phyloP scores from a whole-genome alignment of 2,797 vertebrate genomes.

The Coluber constrictor region DNA sequence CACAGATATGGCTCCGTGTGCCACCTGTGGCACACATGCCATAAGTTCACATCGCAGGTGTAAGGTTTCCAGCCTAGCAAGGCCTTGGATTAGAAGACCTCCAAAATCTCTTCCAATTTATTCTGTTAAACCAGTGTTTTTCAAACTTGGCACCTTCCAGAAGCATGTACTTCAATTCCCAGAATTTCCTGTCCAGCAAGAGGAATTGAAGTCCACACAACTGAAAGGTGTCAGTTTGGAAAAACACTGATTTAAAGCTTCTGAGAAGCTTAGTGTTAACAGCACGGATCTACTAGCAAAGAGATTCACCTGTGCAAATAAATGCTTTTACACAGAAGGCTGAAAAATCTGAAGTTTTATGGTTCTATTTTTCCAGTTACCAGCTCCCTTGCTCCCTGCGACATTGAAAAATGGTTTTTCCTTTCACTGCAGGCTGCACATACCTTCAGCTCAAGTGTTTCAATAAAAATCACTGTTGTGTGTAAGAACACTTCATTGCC shows the following conservation, averaged over 20 bases:
- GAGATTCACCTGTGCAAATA: neutral
- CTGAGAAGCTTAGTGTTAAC: neutral
- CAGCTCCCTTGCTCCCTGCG: neutral
- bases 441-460: neutral
- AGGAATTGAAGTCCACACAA: neutral
- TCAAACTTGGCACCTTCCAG: neutral
- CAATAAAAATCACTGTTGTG: neutral
- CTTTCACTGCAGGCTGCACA: neutral
- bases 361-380: neutral
- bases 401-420: neutral
- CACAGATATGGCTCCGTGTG: too few species aligned
- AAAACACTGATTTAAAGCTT: neutral
- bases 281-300: neutral
- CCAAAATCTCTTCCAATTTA: too few species aligned
- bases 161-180: neutral
- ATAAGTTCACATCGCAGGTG: too few species aligned
- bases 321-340: neutral
- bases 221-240: neutral
- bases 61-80: too few species aligned
- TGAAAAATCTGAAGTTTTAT: neutral
- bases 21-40: too few species aligned
- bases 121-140: neutral
- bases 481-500: neutral
- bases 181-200: neutral
- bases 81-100: too few species aligned